Percentiles rank a stretch among this genome's conserved stretches.
These are phyloP conservation scores for Varanus salvator DNA, from an alignment of 2,113 vertebrate genomes.

Conservation along the genomic window DNA sequence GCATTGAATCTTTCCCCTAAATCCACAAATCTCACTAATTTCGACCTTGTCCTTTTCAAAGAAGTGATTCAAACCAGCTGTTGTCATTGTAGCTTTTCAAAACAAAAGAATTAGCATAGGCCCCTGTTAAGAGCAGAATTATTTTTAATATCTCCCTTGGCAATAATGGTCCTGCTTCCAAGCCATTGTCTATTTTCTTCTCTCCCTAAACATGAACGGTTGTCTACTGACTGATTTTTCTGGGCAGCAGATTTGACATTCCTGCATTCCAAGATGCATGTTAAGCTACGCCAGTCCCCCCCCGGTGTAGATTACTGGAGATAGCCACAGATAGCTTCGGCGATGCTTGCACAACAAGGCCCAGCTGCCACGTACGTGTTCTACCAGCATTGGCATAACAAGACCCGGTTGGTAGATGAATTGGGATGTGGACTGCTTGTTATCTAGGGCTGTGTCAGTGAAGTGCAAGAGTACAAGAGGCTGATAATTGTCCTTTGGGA, in stretches of 20 bases:
- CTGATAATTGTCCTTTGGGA: neutral
- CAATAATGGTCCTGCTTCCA: conserved; percentile 29
- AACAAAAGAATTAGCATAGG: neutral
- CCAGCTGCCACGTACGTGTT: neutral
- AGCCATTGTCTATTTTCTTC: conserved; percentile 1
- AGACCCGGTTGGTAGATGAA: accelerated
- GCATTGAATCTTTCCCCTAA: neutral
- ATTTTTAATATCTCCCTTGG: conserved; percentile 7
- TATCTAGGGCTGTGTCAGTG: neutral
- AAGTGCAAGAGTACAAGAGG: neutral
- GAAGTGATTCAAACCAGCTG: neutral
- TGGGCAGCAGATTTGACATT: conserved; percentile 2
- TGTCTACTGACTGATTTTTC: conserved; percentile 15
- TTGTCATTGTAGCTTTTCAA: neutral
- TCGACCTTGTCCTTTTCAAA: neutral
- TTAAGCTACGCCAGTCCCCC: neutral
- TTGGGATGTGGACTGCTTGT: neutral
- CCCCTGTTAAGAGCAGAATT: neutral
- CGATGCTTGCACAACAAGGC: neutral
- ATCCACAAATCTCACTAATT: neutral
- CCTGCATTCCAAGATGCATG: neutral
- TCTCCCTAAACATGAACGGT: neutral
- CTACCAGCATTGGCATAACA: accelerated
- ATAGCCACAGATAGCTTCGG: neutral
- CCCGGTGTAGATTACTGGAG: conserved; percentile 6